Base-by-base conservation (phyloP, 1,140 invertebrate genomes). In the Brachionus rotundiformis region DNA sequence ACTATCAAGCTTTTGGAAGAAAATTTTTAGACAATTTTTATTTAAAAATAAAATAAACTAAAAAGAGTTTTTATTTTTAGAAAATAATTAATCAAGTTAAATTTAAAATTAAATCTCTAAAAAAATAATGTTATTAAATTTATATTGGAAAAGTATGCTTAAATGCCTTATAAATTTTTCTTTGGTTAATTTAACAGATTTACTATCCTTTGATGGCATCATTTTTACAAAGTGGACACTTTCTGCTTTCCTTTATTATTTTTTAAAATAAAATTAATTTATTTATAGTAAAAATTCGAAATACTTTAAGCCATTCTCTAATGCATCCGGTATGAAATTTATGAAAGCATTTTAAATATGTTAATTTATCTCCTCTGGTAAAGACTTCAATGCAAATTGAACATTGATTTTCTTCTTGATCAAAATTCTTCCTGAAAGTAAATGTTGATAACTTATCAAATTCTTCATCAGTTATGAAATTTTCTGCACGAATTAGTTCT, bases 281-380 rank as follows among this genome's bases (percentile, higher is more conserved):
- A 5, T 41, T 41, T 2, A n/a, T n/a, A n/a, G n/a, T n/a, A n/a
- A 23, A 23, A 68, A 8, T 39, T 16, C 29, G 1, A 47, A 41
- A 33, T 77, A 77, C 73, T 19, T 77, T 77, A 8, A 79, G 76
- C 76, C 76, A 79, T 8, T 79, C 25, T 6, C 16, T 63, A 13
- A 79, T 79, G 16, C 76, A 79, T 19, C 25, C 11, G 27, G 49
- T 59, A 41, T 79, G 76, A 79, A 59, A 79, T 16, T 79, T 79
- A 59, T 79, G 76, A 2, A 59, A 16, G 31, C 76, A 79, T 10
- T 10, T 39, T 10, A 79, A 54, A 0, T 25, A 36, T 3, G 76
- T 79, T n/a, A 79, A 16, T 16, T 19, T 0, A 8, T 11, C 76
- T 11, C 19, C 54, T 79, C 6, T 54, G 1, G 31, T 41, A 41